A percentile compares a stretch with the other conserved stretches of the same genome.
phyloP scores from a whole-genome alignment of 2,113 vertebrate genomes.

The Neomonachus schauinslandi region DNA sequence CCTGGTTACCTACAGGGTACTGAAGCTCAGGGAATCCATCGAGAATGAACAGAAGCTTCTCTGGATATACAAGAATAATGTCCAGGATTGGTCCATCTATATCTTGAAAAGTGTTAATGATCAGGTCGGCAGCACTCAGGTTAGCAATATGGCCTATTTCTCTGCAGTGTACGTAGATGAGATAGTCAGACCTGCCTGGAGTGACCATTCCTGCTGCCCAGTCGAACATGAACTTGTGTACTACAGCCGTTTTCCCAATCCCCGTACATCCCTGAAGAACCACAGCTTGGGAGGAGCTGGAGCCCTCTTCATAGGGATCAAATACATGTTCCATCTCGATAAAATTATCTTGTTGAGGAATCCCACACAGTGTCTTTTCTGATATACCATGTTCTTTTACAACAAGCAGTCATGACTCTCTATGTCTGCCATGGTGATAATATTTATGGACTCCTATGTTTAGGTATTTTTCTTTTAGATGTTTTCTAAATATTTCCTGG shows the following conservation, averaged over 20 bases:
- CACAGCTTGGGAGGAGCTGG: not conserved
- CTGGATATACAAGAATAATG: not conserved
- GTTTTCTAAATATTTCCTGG: slow-evolving; percentile 16
- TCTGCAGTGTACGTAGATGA: slow-evolving; percentile 56
- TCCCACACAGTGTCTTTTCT: slow-evolving; percentile 27
- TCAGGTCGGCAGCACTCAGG: slow-evolving; percentile 51
- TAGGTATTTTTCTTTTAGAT: slow-evolving; percentile 67
- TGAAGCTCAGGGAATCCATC: slow-evolving; percentile 58
- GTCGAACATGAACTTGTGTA: slow-evolving; percentile 64
- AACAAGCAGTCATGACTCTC: slow-evolving; percentile 29
- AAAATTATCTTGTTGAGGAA: slow-evolving; percentile 66
- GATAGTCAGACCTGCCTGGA: slow-evolving; percentile 64
- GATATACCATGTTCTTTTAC: slow-evolving; percentile 57
- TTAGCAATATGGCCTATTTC: slow-evolving; percentile 41
- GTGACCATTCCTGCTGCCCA: slow-evolving; percentile 51
- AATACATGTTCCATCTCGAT: slow-evolving; percentile 52
- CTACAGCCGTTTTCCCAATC: slow-evolving; percentile 58
- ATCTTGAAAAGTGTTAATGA: slow-evolving; percentile 35
- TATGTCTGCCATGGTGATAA: slow-evolving; percentile 49
- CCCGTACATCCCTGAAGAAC: slow-evolving; percentile 45
- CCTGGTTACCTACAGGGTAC: not conserved
- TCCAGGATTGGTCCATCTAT: slow-evolving; percentile 38
- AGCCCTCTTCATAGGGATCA: slow-evolving; percentile 29
- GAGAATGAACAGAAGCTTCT: slow-evolving; percentile 64
- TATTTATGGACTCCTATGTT: slow-evolving; percentile 35